A percentile compares a stretch with the other conserved stretches of the same genome.
Evolutionary conservation across 1,140 invertebrate species (phyloP).

Genomic region (Vanessa tameamea): DNA sequence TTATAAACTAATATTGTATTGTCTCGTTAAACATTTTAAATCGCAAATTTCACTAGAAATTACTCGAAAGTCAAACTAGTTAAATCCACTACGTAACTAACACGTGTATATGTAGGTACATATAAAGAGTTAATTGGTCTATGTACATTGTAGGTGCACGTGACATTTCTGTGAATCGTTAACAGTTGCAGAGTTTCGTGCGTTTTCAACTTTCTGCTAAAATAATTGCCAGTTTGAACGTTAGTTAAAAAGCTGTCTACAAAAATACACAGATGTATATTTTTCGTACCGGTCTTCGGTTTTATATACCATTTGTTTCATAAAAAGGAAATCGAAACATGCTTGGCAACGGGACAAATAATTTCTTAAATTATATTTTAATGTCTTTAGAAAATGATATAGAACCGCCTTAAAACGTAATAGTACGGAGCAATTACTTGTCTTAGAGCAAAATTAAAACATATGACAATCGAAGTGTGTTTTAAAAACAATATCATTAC

Average conservation of each 20-base stretch:
- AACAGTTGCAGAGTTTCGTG: background rate
- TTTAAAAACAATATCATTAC: too few species aligned
- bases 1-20: too few species aligned
- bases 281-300: background rate
- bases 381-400: too few species aligned
- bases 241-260: slow-evolving; percentile 2
- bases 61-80: background rate
- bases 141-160: background rate
- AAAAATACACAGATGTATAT: background rate
- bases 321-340: too few species aligned
- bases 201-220: slow-evolving; percentile 5
- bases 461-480: too few species aligned
- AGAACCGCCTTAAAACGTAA: too few species aligned
- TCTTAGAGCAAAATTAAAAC: too few species aligned
- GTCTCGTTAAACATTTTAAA: too few species aligned
- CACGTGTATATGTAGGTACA: too few species aligned
- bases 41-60: background rate
- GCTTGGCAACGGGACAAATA: too few species aligned
- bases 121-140: background rate
- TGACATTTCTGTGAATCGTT: background rate
- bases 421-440: too few species aligned
- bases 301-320: background rate
- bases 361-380: too few species aligned
- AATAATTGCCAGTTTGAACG: slow-evolving; percentile 8
- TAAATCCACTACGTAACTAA: background rate